Evolutionary conservation across 2,113 vertebrate species (phyloP), one percentile per base, ranked within the genome.

Genomic region (Platanista minor): DNA sequence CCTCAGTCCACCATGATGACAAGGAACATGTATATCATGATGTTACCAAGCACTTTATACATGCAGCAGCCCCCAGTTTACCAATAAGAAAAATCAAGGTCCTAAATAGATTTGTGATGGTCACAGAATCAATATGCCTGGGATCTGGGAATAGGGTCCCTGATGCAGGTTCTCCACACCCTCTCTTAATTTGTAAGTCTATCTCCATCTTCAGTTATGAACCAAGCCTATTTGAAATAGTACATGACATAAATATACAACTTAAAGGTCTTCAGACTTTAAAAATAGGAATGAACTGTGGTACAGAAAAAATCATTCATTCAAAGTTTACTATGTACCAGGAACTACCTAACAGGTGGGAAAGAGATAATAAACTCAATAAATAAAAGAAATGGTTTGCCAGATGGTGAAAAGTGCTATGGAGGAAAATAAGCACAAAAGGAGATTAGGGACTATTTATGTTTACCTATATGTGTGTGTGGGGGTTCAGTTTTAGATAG

Each of bases 51-150:
- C 8, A 23, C 61, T 80, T 92, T 57, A 43, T 1, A 59, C 14
- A 36, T 8, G 46, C 5, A 64, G 54, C 49, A 31, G 18, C 33
- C 64, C 54, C 69, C 36, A 82, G 6, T 15, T 69, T 90, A 71
- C 57, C 49, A 36, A 27, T 39, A 59, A 91, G 72, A 94, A 90
- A 93, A 96, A 84, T 17, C 71, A 93, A 84, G 39, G 81, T 87
- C 81, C 57, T 49, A n/a, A 66, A 54, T 21, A 52, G 31, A 85
- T 57, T 31, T 78, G 57, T 69, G 10, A 21, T 15, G 21, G 14
- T 59, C 77, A 88, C 20, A 75, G 43, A 66, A 82, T 52, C 78
- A 72, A 5, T 27, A 52, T 25, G 25, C 71, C 62, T 84, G 61
- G 57, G 29, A 74, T 41, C 41, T 87, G 33, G 29, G 29, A 93